Evolutionary conservation across 2,888 invertebrate genomes (phyloP).

Genomic region (Blastobasis lacticolella): DNA sequence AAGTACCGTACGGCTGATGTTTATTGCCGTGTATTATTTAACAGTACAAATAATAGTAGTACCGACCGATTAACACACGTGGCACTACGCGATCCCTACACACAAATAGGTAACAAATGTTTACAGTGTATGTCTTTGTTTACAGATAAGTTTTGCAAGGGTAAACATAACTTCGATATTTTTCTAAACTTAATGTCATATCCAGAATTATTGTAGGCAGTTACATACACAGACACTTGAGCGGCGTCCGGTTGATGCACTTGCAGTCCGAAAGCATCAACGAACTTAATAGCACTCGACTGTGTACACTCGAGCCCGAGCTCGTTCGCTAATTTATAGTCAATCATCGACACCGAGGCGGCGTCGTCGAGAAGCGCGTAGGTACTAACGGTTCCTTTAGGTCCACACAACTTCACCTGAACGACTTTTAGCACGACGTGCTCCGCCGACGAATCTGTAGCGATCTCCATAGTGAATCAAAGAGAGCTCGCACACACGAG

Average conservation of each 20-base stretch:
- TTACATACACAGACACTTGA: slow-evolving; percentile 8
- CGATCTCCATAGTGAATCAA: too few species aligned
- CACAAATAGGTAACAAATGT: slow-evolving; percentile 8
- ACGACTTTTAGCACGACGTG: slow-evolving; percentile 9
- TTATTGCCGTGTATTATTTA: slow-evolving; percentile 12
- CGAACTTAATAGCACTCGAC: slow-evolving; percentile 1
- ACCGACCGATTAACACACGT: slow-evolving; percentile 14
- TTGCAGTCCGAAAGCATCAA: slow-evolving; percentile 5
- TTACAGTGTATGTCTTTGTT: slow-evolving; percentile 7
- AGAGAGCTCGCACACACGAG: too few species aligned
- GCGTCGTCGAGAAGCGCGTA: slow-evolving; percentile 13
- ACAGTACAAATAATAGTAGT: slow-evolving; percentile 15
- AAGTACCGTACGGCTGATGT: slow-evolving; percentile 13
- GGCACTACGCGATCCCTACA: slow-evolving; percentile 13
- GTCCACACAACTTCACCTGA: slow-evolving; percentile 10
- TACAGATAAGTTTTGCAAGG: slow-evolving; percentile 11
- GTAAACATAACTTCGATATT: slow-evolving; percentile 11
- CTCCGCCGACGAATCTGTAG: background rate
- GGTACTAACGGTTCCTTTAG: slow-evolving; percentile 7
- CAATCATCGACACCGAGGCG: slow-evolving; percentile 12
- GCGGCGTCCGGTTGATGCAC: slow-evolving; percentile 8
- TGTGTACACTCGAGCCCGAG: background rate
- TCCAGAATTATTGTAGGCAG: slow-evolving; percentile 3
- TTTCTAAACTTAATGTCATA: slow-evolving; percentile 9
- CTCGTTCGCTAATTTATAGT: slow-evolving; percentile 4